phyloP scores from a whole-genome alignment of 1,140 invertebrate species.

The Cherax destructor region DNA sequence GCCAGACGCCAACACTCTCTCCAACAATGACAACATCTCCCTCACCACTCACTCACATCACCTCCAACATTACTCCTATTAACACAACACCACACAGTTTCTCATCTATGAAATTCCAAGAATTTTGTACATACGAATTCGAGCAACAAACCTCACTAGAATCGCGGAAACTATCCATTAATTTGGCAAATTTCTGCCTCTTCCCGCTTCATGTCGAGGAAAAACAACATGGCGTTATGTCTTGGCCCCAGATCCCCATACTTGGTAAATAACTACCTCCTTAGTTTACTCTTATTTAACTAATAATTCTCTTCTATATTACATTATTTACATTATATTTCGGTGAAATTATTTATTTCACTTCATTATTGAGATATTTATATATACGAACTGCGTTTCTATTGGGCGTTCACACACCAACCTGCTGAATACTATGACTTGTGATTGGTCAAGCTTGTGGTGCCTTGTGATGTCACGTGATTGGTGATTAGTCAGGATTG shows the following conservation, averaged over 20 bases:
- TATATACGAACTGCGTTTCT: neutral
- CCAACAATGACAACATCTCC: slow-evolving; percentile 24
- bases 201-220: slow-evolving; percentile 67
- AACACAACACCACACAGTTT: neutral
- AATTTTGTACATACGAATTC: slow-evolving; percentile 24
- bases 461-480: neutral
- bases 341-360: neutral
- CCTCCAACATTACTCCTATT: neutral
- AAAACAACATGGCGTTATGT: slow-evolving; percentile 58
- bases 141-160: slow-evolving; percentile 50
- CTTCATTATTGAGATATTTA: neutral
- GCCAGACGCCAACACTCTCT: slow-evolving; percentile 31
- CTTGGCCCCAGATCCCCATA: neutral
- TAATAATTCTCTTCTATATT: neutral
- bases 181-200: slow-evolving; percentile 44
- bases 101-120: slow-evolving; percentile 18
- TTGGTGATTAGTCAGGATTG: too few relatives aligned
- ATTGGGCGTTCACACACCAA: slow-evolving; percentile 6
- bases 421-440: neutral
- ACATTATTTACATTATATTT: neutral
- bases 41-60: slow-evolving; percentile 9
- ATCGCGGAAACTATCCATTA: slow-evolving; percentile 50
- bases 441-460: slow-evolving; percentile 25
- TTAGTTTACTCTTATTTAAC: neutral
- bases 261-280: neutral